Base-by-base conservation (phyloP, 2,797 vertebrate species). In the Eutrigla gurnardus region DNA sequence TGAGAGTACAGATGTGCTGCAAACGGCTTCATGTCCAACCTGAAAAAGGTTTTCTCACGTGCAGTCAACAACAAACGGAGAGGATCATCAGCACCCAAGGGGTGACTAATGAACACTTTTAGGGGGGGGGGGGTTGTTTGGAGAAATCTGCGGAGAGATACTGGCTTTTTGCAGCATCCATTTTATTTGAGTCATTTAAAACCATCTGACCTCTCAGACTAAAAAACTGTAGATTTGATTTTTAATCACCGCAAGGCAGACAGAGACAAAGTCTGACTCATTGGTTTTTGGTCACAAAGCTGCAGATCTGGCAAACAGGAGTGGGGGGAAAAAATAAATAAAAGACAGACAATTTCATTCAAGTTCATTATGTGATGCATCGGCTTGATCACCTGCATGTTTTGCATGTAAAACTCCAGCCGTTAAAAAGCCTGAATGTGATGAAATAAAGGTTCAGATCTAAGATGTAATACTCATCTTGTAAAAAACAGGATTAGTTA, bases 121-220 rank as follows among this genome's bases (percentile, higher is more conserved):
- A 25, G 2, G 25, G 25, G 25, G 25, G 25, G 25, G 25, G 25
- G 25, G 25, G 25, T 25, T 25, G 25, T 25, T 25, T 2, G 25
- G 25, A 25, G 25, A 25, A 25, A 25, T 25, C 25, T 25, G 2
- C 25, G 25, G 25, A 25, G 25, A 25, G 25, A 25, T 25, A 25
- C 25, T 25, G 25, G 25, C 25, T 25, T 25, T 25, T 25, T 25
- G 15, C 72, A 17, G 49, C 61, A 10, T 66, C 49, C 49, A 53
- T 82, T 77, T 78, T 49, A 65, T 72, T 36, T 80, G 71, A 85
- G 58, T 82, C 80, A 78, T 71, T 61, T 18, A 42, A 55, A 52
- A 25, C 35, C 45, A 49, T 42, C 3, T 85, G 82, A 80, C 70
- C 78, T 61, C 69, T 61, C 69, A 55, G 70, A 77, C 73, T n/a